phyloP scores from a whole-genome alignment of 2,888 invertebrate species.

The Vannuccia rotundouncinata region DNA sequence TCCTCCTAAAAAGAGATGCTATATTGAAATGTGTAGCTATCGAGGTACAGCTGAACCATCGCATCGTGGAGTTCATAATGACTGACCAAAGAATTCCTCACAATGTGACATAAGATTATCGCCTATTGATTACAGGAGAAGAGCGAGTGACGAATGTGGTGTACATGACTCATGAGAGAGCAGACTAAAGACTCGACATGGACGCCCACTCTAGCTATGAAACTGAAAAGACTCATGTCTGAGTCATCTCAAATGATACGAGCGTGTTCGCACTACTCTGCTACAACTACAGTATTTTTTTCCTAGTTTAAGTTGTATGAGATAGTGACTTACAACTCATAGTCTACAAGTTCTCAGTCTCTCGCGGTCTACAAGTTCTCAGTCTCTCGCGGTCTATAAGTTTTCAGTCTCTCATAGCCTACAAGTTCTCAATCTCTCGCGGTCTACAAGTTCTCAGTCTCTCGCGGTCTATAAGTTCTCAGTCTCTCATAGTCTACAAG shows the following conservation, averaged over 20 bases:
- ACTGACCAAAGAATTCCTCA: neutral
- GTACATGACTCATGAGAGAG: constrained; percentile 6
- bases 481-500: too few species aligned
- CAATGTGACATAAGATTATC: neutral
- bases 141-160: neutral
- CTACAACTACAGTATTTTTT: constrained; percentile 11
- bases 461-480: too few species aligned
- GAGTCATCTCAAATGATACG: constrained; percentile 20
- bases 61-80: neutral
- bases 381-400: too few species aligned
- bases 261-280: constrained; percentile 13
- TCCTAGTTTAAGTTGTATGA: too few species aligned
- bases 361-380: too few species aligned
- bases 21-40: neutral
- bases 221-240: constrained; percentile 1
- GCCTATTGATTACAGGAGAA: neutral
- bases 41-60: neutral
- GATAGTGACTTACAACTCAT: too few species aligned
- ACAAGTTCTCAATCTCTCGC: too few species aligned
- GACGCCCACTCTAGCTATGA: neutral
- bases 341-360: too few species aligned
- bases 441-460: too few species aligned
- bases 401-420: too few species aligned
- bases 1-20: neutral
- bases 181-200: neutral